Evolutionary conservation across 2,797 vertebrate genomes (phyloP), one percentile per base, ranked within the genome.

Genomic region (Silurus lanzhouensis): DNA sequence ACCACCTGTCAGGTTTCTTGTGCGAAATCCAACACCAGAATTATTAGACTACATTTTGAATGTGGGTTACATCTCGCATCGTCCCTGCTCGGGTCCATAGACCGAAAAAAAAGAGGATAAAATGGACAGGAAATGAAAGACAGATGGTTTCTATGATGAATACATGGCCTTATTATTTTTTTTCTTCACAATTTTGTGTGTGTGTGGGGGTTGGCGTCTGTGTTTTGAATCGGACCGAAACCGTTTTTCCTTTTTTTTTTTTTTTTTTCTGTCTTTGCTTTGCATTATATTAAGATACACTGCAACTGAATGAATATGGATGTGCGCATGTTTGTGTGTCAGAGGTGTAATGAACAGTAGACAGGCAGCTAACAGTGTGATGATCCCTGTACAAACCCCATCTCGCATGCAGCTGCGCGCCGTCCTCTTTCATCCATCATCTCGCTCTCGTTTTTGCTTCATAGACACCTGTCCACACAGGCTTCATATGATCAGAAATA

Each of bases 371-470:
- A 85, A 85, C 76, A 70, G 46, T 75, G 75, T 83, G 82, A 85
- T 85, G 84, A 89, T 86, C 79, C 68, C 87, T 80, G 61, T 87
- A 48, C 71, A 89, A 84, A 87, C 86, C 72, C 80, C 74, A 86
- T 83, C 88, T 74, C 83, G 70, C 76, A 85, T 87, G 63, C 76
- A 25, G 72, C 82, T 84, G 61, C 78, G 66, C 38, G 46, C 71
- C 84, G 84, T 84, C 77, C 75, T 27, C 84, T 84, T 80, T 84
- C 78, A 87, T 87, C 82, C 55, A 76, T 84, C 68, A 78, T 84
- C 75, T 84, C 80, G 64, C 22, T 25, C 61, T 5, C 44, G 1
- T 14, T 64, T 52, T 66, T 25, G 48, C 22, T 66, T 80, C 61
- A 8, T 8, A 17, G 60, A 4, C 60, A 46, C 38, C 38, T 80